phyloP scores from a whole-genome alignment of 2,797 vertebrate species.

The Acrocephalus scirpaceus region DNA sequence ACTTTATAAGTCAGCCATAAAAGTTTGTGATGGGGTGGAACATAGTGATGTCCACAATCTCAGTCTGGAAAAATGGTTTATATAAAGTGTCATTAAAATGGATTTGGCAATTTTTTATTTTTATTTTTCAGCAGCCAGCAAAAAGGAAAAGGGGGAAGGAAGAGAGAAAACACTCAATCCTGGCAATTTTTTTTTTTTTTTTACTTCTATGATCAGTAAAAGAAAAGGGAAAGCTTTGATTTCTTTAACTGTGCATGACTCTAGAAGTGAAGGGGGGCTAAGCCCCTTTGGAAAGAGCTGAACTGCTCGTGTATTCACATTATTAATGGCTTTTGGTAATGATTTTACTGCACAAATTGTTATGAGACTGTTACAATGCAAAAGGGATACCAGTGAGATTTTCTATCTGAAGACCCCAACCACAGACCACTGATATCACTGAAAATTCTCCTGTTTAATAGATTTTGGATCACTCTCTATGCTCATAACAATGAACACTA shows the following conservation, averaged over 20 bases:
- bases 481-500: constrained; percentile 14
- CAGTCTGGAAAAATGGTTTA: constrained; percentile 62
- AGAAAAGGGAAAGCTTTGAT: neutral
- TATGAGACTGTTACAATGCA: constrained; percentile 61
- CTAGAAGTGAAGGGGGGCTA: neutral
- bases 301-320: constrained; percentile 36
- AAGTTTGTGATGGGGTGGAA: constrained; percentile 59
- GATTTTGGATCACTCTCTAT: constrained; percentile 26
- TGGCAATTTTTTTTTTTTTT: neutral
- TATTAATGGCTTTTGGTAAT: constrained; percentile 63
- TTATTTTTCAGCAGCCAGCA: constrained; percentile 22
- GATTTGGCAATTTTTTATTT: constrained; percentile 57
- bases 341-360: constrained; percentile 60
- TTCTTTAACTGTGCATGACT: neutral
- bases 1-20: constrained; percentile 55
- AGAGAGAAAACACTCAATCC: neutral
- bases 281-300: constrained; percentile 45
- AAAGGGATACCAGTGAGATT: constrained; percentile 51
- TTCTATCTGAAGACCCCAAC: constrained; percentile 37
- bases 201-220: neutral
- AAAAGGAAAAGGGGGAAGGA: neutral
- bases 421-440: constrained; percentile 28
- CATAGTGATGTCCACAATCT: constrained; percentile 25
- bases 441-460: constrained; percentile 42
- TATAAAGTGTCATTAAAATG: constrained; percentile 48